These are phyloP conservation scores for Apotomis turbidana DNA, from an alignment of 2,888 invertebrate genomes.

Conservation along the genomic window DNA sequence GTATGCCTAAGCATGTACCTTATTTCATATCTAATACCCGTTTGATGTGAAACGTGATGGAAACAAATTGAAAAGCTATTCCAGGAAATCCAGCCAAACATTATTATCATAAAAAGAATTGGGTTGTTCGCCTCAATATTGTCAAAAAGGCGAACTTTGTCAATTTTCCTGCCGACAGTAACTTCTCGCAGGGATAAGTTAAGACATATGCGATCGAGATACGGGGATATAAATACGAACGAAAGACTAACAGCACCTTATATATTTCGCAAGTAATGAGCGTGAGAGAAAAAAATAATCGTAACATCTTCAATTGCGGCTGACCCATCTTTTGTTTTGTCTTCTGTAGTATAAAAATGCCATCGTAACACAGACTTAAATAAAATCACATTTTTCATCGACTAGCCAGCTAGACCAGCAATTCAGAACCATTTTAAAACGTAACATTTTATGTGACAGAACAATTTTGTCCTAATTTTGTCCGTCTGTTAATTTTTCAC, in stretches of 20 bases:
- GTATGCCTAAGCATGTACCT: too few relatives aligned
- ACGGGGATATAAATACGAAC: slow-evolving; percentile 43
- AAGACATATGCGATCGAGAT: slow-evolving; percentile 51
- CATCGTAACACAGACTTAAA: too few relatives aligned
- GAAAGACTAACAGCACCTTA: slow-evolving; percentile 26
- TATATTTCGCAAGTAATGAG: slow-evolving; percentile 31
- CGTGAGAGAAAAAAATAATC: neutral
- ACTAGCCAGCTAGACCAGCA: too few relatives aligned
- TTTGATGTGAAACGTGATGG: slow-evolving; percentile 33
- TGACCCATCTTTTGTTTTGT: too few relatives aligned
- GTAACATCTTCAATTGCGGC: too few relatives aligned
- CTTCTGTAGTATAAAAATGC: too few relatives aligned
- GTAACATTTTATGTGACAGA: too few relatives aligned
- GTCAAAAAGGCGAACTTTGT: slow-evolving; percentile 56
- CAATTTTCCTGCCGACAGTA: slow-evolving; percentile 57
- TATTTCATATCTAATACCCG: slow-evolving; percentile 14
- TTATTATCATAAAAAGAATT: slow-evolving; percentile 49
- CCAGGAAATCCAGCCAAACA: slow-evolving; percentile 43
- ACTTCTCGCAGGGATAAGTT: slow-evolving; percentile 56
- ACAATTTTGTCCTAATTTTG: too few relatives aligned
- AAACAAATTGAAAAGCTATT: slow-evolving; percentile 44
- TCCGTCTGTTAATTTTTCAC: too few relatives aligned
- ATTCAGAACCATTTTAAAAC: too few relatives aligned
- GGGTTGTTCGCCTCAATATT: slow-evolving; percentile 53
- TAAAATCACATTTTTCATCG: too few relatives aligned